These are phyloP conservation scores for Ceratina calcarata DNA, from an alignment of 1,140 invertebrate genomes.

Conservation along the genomic window DNA sequence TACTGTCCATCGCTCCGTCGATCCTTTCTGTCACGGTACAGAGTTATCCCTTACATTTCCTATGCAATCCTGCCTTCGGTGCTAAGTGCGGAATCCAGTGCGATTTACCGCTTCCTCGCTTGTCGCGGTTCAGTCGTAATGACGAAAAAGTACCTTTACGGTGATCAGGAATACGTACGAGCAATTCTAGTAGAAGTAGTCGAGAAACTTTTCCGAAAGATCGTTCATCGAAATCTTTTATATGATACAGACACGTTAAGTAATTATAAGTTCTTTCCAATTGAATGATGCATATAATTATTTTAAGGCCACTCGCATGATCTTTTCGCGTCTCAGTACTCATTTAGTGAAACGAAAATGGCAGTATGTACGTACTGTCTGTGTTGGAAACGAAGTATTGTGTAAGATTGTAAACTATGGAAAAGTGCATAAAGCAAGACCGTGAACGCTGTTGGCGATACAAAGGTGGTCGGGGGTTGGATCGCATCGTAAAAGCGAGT, in stretches of 20 bases:
- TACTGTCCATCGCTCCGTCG: no score
- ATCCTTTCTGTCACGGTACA: not conserved
- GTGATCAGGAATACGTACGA: not conserved
- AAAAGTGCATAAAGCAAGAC: conserved; percentile 50
- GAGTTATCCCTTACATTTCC: conserved; percentile 10
- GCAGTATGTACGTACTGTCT: not conserved
- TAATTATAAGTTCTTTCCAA: no score
- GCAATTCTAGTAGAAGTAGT: no score
- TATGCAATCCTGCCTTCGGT: not conserved
- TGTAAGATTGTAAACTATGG: conserved; percentile 34
- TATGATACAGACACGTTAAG: no score
- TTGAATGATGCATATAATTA: no score
- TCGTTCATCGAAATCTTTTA: no score
- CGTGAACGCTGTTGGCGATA: conserved; percentile 40
- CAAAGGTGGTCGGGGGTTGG: not conserved
- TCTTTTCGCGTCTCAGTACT: not conserved
- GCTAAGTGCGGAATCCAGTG: not conserved
- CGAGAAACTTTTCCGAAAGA: no score
- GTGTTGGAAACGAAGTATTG: not conserved
- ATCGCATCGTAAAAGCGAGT: conserved; percentile 6
- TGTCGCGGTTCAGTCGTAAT: not conserved
- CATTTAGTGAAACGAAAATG: not conserved
- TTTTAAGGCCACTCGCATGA: not conserved
- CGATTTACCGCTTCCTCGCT: not conserved
- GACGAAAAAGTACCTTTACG: not conserved